These are phyloP conservation scores for Meloidogyne floridensis DNA, from an alignment of 1,140 invertebrate genomes.

Conservation along the genomic window DNA sequence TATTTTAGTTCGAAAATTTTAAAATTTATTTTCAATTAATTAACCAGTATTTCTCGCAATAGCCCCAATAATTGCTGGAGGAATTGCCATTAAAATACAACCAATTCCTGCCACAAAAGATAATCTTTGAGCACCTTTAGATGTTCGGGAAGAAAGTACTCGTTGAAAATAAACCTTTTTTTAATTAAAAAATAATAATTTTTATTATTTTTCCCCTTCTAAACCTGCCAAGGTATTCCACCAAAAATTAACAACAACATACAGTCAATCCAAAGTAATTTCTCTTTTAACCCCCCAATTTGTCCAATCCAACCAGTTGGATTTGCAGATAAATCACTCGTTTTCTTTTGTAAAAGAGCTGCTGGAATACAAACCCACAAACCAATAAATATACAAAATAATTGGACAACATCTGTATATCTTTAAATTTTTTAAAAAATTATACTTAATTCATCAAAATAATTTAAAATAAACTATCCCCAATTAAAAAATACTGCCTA, in stretches of 20 bases:
- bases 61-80: slow-evolving; percentile 90
- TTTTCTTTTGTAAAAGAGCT: slow-evolving; percentile 83
- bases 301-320: slow-evolving; percentile 80
- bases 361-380: slow-evolving; percentile 97
- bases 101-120: slow-evolving; percentile 94
- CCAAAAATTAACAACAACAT: slow-evolving; percentile 89
- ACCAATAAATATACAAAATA: slow-evolving; percentile 97
- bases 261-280: slow-evolving; percentile 85
- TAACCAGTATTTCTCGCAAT: slow-evolving; percentile 90
- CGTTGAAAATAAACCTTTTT: slow-evolving; percentile 91
- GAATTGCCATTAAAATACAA: slow-evolving; percentile 87
- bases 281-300: slow-evolving; percentile 73
- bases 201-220: neutral
- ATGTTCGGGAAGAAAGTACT: slow-evolving; percentile 90
- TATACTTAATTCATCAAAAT: too few relatives aligned
- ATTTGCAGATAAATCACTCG: slow-evolving; percentile 67
- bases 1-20: too few relatives aligned
- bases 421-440: neutral
- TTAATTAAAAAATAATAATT: neutral
- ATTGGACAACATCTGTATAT: slow-evolving; percentile 86
- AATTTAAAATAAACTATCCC: too few relatives aligned
- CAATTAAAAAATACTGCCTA: too few relatives aligned
- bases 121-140: slow-evolving; percentile 84
- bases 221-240: slow-evolving; percentile 92
- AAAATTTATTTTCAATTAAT: slow-evolving; percentile 31